These are phyloP conservation scores for Protobothrops mucrosquamatus DNA, from an alignment of 2,113 vertebrate species.

Conservation along the genomic window DNA sequence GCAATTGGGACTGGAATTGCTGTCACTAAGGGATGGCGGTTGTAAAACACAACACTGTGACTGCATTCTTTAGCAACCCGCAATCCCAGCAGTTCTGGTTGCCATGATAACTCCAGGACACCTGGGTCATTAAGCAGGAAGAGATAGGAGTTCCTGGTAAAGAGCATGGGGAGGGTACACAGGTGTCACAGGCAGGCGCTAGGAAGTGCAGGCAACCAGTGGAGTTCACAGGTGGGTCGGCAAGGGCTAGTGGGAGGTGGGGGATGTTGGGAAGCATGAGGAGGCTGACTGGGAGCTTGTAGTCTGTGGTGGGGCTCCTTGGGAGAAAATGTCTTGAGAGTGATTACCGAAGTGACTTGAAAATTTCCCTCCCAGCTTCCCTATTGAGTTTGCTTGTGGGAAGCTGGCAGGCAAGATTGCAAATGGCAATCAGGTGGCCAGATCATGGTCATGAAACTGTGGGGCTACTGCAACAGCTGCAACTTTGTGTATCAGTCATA, in stretches of 20 bases:
- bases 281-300: not conserved
- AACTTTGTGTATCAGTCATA: not conserved
- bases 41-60: not conserved
- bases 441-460: not conserved
- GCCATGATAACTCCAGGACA: not conserved
- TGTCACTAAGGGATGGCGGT: not conserved
- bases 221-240: not conserved
- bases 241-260: not conserved
- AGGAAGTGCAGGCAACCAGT: not conserved
- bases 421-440: not conserved
- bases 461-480: not conserved
- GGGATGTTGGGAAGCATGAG: not conserved
- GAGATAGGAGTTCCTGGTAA: not conserved
- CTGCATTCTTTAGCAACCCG: not conserved
- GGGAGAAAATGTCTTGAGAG: not conserved
- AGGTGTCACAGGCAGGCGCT: not conserved
- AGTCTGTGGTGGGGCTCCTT: not conserved
- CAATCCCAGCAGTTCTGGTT: not conserved
- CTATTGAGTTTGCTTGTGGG: not conserved
- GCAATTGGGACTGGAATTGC: not conserved
- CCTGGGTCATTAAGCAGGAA: not conserved
- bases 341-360: not conserved
- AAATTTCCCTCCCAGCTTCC: not conserved
- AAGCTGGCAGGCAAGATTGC: not conserved
- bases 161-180: not conserved